Evolutionary conservation across 2,113 vertebrate genomes (phyloP).

Genomic region (Hippocampus zosterae): DNA sequence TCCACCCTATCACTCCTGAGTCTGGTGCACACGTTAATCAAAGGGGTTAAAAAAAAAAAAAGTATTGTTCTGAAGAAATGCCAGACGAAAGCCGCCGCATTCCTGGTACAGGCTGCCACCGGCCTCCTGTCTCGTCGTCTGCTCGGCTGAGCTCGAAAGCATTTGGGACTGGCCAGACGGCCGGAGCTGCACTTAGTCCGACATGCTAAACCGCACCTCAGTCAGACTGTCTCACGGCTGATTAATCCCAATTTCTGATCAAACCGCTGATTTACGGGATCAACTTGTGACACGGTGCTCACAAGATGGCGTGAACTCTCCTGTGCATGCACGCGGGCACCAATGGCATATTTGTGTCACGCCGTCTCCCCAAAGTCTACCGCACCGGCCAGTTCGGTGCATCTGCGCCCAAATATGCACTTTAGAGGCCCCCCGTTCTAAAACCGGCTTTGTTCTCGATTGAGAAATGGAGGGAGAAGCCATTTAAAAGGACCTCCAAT

Average conservation of each 20-base stretch:
- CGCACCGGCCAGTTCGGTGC: slow-evolving; percentile 50
- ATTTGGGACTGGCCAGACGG: slow-evolving; percentile 42
- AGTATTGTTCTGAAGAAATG: background rate
- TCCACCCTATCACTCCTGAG: background rate
- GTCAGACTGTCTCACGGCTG: slow-evolving; percentile 51
- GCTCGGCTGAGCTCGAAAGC: slow-evolving; percentile 36
- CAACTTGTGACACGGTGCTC: slow-evolving; percentile 47
- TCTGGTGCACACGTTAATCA: slow-evolving; percentile 10
- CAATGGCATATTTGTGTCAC: slow-evolving; percentile 9
- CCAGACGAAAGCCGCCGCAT: slow-evolving; percentile 23
- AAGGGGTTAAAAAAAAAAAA: background rate
- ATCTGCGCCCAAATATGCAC: slow-evolving; percentile 36
- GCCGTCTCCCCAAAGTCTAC: slow-evolving; percentile 45
- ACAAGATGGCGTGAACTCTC: slow-evolving; percentile 19
- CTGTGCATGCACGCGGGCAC: slow-evolving; percentile 24
- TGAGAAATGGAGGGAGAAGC: background rate
- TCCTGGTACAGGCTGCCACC: slow-evolving; percentile 15
- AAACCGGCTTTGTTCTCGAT: background rate
- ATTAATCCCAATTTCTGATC: slow-evolving; percentile 62
- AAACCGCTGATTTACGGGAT: slow-evolving; percentile 57
- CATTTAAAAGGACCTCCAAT: background rate
- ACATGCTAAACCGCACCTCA: slow-evolving; percentile 52
- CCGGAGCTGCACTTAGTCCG: slow-evolving; percentile 45
- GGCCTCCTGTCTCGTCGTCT: slow-evolving; percentile 37
- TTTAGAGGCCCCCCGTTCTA: background rate